phyloP scores from a whole-genome alignment of 1,140 invertebrate genomes.

The Ceratitis capitata region DNA sequence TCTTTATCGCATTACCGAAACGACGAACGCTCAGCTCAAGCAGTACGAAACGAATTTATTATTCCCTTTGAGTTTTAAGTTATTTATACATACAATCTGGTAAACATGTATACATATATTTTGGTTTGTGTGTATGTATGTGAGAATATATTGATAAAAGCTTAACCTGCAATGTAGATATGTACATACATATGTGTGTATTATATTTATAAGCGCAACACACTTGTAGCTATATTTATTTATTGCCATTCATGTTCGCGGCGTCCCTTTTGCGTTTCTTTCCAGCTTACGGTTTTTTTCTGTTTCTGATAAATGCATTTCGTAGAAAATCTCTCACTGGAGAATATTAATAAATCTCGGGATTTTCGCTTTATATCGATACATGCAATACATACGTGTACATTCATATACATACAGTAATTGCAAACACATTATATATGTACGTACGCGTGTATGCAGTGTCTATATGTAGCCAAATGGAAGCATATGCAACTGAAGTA shows the following conservation, averaged over 20 bases:
- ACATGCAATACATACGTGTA: not conserved
- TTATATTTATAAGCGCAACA: not conserved
- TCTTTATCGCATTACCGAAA: conserved; percentile 26
- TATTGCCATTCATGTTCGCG: not conserved
- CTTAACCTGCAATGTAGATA: not conserved
- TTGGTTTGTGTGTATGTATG: not conserved
- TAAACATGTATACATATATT: not conserved
- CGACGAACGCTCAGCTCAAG: not conserved
- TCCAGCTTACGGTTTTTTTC: not conserved
- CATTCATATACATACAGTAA: not conserved
- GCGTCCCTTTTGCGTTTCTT: not conserved
- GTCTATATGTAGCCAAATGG: too few species aligned
- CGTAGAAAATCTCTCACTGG: not conserved
- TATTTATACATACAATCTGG: not conserved
- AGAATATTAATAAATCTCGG: not conserved
- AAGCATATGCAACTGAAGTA: not conserved
- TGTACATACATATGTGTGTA: too few species aligned
- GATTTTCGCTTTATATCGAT: not conserved
- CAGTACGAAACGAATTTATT: conserved; percentile 4
- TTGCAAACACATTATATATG: too few species aligned
- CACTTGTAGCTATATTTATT: not conserved
- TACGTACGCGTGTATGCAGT: too few species aligned
- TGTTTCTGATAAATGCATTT: not conserved
- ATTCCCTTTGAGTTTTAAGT: conserved; percentile 18
- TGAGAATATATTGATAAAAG: not conserved